Conservation (phyloP, 2,888 invertebrate genomes). For the Cheilosia vernalis region DNA sequence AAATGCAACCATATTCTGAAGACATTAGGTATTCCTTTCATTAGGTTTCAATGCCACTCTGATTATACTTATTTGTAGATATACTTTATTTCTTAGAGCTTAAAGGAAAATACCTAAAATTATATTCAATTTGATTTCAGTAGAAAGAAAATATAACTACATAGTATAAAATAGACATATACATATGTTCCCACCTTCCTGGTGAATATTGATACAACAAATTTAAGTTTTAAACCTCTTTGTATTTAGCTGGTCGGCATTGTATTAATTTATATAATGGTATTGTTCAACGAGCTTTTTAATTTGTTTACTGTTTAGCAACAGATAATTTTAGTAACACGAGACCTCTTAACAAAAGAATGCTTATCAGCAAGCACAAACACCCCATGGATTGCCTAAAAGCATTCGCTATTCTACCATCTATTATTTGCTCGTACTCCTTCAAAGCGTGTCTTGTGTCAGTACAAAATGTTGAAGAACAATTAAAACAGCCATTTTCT, state of each 20-base stretch:
- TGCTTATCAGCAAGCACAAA: constrained; percentile 56
- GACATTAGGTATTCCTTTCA: too few relatives aligned
- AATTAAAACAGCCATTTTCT: constrained; percentile 69
- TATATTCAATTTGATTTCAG: too few relatives aligned
- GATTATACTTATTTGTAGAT: too few relatives aligned
- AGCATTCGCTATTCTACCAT: constrained; percentile 18
- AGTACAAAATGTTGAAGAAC: constrained; percentile 67
- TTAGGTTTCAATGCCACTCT: too few relatives aligned
- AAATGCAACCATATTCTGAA: too few relatives aligned
- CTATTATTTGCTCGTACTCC: constrained; percentile 34
- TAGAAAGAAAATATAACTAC: too few relatives aligned
- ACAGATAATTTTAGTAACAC: constrained; percentile 50
- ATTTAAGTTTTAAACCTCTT: constrained; percentile 22
- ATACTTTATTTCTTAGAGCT: too few relatives aligned
- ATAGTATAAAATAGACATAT: too few relatives aligned
- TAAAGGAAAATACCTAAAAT: too few relatives aligned
- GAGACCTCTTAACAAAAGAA: constrained; percentile 65
- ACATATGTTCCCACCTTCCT: background rate
- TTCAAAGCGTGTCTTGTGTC: constrained; percentile 46
- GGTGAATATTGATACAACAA: constrained; percentile 13
- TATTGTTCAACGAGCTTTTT: constrained; percentile 33
- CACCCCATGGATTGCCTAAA: constrained; percentile 49
- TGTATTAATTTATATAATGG: constrained; percentile 10
- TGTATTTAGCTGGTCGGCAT: background rate
- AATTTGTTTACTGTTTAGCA: constrained; percentile 63